Conservation (phyloP, 2,888 invertebrate species). For the Agrenia bidenticulata region DNA sequence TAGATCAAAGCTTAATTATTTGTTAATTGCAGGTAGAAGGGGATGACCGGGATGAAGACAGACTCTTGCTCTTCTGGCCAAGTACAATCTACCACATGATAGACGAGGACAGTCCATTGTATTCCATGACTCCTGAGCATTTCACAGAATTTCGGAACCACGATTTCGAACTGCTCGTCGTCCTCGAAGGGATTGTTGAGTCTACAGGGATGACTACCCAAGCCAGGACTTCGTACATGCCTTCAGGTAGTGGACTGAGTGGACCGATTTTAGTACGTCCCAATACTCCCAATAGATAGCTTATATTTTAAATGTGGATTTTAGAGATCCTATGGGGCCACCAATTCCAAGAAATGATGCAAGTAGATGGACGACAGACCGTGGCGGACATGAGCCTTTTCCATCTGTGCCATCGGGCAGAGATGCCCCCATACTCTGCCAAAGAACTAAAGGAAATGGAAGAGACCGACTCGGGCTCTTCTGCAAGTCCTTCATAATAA, state of each 20-base stretch:
- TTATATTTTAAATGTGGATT: too few relatives aligned
- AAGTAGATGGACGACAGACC: neutral
- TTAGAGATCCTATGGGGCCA: constrained; percentile 16
- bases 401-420: neutral
- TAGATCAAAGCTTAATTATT: neutral
- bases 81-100: constrained; percentile 72
- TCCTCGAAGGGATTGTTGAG: constrained; percentile 81
- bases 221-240: constrained; percentile 79
- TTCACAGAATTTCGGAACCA: neutral
- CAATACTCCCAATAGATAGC: too few relatives aligned
- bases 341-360: neutral
- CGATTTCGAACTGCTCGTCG: constrained; percentile 77
- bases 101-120: constrained; percentile 80
- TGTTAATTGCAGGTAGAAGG: neutral
- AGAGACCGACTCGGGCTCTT: neutral
- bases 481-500: too few relatives aligned
- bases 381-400: constrained; percentile 12
- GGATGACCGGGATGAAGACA: constrained; percentile 15
- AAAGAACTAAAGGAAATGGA: constrained; percentile 12
- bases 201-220: constrained; percentile 82
- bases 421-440: constrained; percentile 8
- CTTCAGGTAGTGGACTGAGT: constrained; percentile 75
- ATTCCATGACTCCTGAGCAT: constrained; percentile 55
- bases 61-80: constrained; percentile 12
- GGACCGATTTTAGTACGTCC: too few relatives aligned